phyloP scores from a whole-genome alignment of 2,888 invertebrate genomes.

The Leptinotarsa rubiginosa region DNA sequence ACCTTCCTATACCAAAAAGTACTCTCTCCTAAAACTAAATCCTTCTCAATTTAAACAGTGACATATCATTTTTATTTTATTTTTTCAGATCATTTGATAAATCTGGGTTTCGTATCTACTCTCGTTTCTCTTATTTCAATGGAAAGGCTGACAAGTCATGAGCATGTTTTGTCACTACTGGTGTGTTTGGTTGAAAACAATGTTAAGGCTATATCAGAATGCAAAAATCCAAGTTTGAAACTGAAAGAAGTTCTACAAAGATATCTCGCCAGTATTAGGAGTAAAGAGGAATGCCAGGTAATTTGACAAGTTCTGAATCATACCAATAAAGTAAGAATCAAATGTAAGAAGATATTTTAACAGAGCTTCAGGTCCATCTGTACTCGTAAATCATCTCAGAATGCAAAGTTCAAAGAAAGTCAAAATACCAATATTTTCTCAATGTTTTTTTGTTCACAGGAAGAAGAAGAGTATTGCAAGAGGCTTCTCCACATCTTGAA shows the following conservation, averaged over 20 bases:
- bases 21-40: too few relatives aligned
- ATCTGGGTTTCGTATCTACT: conserved; percentile 57
- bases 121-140: conserved; percentile 54
- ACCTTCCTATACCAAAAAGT: too few relatives aligned
- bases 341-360: too few relatives aligned
- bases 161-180: conserved; percentile 69
- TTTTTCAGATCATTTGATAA: conserved; percentile 56
- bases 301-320: conserved; percentile 38
- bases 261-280: conserved; percentile 61
- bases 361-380: too few relatives aligned
- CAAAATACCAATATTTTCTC: too few relatives aligned
- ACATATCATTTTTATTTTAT: too few relatives aligned
- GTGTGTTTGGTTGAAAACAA: conserved; percentile 66
- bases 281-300: conserved; percentile 66
- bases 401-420: not conserved
- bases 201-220: conserved; percentile 63
- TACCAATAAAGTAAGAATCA: not conserved
- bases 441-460: conserved; percentile 45
- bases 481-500: conserved; percentile 48
- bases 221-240: conserved; percentile 64
- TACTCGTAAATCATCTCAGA: not conserved
- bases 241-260: conserved; percentile 63
- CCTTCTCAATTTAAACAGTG: too few relatives aligned
- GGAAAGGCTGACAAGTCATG: conserved; percentile 63
- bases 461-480: conserved; percentile 52